Evolutionary conservation across 2,113 vertebrate species (phyloP), one percentile per base, ranked within the genome.

Genomic region (Campylomormyrus tamandua): DNA sequence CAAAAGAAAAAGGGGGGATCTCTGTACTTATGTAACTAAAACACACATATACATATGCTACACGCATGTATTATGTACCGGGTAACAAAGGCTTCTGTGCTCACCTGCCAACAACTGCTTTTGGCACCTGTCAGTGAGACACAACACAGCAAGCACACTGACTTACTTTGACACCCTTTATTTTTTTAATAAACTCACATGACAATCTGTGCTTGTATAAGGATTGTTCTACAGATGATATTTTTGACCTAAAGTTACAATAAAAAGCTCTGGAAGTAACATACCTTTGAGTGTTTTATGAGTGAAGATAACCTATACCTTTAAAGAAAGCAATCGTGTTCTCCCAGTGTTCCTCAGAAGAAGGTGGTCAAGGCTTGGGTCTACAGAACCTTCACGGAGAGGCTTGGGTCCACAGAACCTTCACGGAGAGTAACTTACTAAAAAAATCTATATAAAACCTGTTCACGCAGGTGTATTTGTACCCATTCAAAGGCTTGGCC

Each of bases 181-280:
- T 95, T 97, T 97, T 96, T 95, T 97, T 97, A 83, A 83, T 83
- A 45, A 24, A 48, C 46, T 48, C 83, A 84, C 45, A 48, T 11
- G 95, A 95, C 96, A 93, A 95, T 94, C 95, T 92, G 94, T 94
- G 94, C 96, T 97, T 97, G 96, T 97, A 96, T 96, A 96, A 97
- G 96, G 96, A 97, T 95, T 97, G 95, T 97, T 97, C 95, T 97
- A 95, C 95, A 96, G 95, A 96, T 96, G 94, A 96, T 95, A 96
- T 96, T 95, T 42, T 94, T 97, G 96, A 96, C 95, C 96, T 97
- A 97, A 97, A 96, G 97, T 96, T 95, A 97, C 97, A 95, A 95
- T 95, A 96, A 95, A 93, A 90, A 93, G 94, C 91, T 92, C 91
- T 91, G 80, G 91, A 95, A 90, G 91, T 49, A 31, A 89, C 1